phyloP scores from a whole-genome alignment of 2,113 vertebrate genomes.

The Myxocyprinus asiaticus region DNA sequence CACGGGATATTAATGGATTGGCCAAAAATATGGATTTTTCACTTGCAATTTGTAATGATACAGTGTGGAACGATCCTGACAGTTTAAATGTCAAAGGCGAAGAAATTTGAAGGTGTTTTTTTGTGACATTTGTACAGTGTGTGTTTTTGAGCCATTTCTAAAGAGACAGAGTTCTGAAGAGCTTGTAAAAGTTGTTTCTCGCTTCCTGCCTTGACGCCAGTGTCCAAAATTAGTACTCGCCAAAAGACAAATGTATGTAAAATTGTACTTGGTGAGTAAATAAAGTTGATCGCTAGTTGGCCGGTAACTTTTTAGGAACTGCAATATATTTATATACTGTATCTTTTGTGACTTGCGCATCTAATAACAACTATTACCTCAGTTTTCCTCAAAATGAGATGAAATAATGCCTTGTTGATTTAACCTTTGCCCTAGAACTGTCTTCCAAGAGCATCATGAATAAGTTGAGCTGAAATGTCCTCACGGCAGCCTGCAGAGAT shows the following conservation, averaged over 20 bases:
- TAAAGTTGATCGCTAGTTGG: no score
- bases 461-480: conserved; percentile 38
- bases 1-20: conserved; percentile 9
- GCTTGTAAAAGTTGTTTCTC: background rate
- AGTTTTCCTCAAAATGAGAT: conserved; percentile 19
- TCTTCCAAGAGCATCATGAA: conserved; percentile 32
- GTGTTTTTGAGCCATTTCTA: background rate
- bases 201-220: background rate
- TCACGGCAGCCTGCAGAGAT: conserved; percentile 43
- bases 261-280: background rate
- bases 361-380: background rate
- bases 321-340: background rate
- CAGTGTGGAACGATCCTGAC: background rate
- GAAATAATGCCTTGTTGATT: conserved; percentile 41
- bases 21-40: background rate
- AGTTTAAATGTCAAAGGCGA: background rate
- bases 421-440: conserved; percentile 31
- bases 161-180: background rate
- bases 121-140: background rate
- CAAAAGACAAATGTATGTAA: background rate
- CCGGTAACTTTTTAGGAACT: background rate
- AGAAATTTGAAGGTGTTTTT: background rate
- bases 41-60: conserved; percentile 14
- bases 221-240: background rate
- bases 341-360: no score